Evolutionary conservation across 2,888 invertebrate species (phyloP), one percentile per base, ranked within the genome.

Genomic region (Agelastica alni): DNA sequence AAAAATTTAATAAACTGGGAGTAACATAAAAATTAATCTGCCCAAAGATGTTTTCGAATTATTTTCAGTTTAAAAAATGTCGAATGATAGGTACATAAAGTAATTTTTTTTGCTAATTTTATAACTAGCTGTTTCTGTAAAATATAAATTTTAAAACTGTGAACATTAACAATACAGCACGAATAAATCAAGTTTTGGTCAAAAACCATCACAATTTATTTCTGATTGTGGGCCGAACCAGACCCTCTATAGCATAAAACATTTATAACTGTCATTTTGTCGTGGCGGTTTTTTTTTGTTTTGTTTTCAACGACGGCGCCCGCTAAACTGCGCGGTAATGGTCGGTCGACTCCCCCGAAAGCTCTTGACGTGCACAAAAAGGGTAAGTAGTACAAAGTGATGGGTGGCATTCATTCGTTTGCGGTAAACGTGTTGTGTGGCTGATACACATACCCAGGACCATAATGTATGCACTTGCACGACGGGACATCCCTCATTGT

Each of bases 401-500:
- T 57, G 57, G 57, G 53, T 57, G 57, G 57, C 46, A 53, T 18
- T 43, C 54, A 54, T 54, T 48, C 53, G 47, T 58, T 51, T 54
- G 48, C 43, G 37, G 48, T 26, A 22, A 53, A 43, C 53, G 43
- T 44, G 48, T 43, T 46, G 46, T 46, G 46, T 31, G 43, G 26
- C 45, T 52, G 51, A 55, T 52, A 58, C 45, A 55, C 48, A 52
- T 51, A 49, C 17, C 31, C 37, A 44, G 44, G 44, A 17, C 41
- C 28, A 18, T 58, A 59, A 59, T 62, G 55, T 60, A 60, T 62
- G 57, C 58, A 22, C 36, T 46, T 31, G 47, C 63, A 61, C 63
- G 63, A 46, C 53, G 44, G 57, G 60, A 56, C 53, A 61, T 63
- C 56, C 26, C 54, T 61, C 63, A 63, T 60, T 59, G 63, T 63